Evolutionary conservation across 1,140 invertebrate species (phyloP).

Genomic region (Drosophila virilis): DNA sequence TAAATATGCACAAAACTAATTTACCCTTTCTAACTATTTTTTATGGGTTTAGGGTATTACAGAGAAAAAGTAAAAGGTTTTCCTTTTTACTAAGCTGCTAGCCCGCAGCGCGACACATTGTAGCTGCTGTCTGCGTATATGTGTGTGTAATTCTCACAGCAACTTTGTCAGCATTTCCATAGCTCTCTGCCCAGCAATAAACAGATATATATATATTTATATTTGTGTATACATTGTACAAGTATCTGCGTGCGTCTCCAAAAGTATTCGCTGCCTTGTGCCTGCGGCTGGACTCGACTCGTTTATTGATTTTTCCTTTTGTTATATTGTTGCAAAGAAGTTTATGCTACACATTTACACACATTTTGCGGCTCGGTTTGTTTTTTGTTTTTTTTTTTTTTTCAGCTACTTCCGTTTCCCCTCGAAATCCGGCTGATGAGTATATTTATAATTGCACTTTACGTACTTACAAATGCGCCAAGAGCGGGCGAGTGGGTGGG

Average conservation of each 20-base stretch:
- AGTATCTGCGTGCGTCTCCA: slow-evolving; percentile 9
- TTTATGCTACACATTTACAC: slow-evolving; percentile 24
- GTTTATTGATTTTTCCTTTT: slow-evolving; percentile 69
- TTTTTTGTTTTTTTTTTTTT: background rate
- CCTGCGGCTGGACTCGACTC: slow-evolving; percentile 49
- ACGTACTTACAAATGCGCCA: slow-evolving; percentile 33
- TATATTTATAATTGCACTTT: slow-evolving; percentile 79
- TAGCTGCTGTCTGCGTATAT: slow-evolving; percentile 31
- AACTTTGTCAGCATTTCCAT: slow-evolving; percentile 60
- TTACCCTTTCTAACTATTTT: too few relatives aligned
- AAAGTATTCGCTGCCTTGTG: slow-evolving; percentile 52
- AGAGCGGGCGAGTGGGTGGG: background rate
- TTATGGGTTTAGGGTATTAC: background rate
- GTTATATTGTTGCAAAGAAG: slow-evolving; percentile 24
- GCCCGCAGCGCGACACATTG: slow-evolving; percentile 25
- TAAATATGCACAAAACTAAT: too few relatives aligned
- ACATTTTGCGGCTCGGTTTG: slow-evolving; percentile 39
- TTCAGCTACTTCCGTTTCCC: slow-evolving; percentile 28
- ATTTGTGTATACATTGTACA: background rate
- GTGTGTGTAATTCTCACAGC: slow-evolving; percentile 39
- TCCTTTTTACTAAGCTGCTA: slow-evolving; percentile 25
- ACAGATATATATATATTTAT: background rate
- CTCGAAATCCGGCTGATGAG: slow-evolving; percentile 59
- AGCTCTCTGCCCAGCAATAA: slow-evolving; percentile 4
- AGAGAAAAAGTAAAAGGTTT: slow-evolving; percentile 53